Conservation (phyloP, 1,140 invertebrate species). For the Chrysomallon squamiferum region DNA sequence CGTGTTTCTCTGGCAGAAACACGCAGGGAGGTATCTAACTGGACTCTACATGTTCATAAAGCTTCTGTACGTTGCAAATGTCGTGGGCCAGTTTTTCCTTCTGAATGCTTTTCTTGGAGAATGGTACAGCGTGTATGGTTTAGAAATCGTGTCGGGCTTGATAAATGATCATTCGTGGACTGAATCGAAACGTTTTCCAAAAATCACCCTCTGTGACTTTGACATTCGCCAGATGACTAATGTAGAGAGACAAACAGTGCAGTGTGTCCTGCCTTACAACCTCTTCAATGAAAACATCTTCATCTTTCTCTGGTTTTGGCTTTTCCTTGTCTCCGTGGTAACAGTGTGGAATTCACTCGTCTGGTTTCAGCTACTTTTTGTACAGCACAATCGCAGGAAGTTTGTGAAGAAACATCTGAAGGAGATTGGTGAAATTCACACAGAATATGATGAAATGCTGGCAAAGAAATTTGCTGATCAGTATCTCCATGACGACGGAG, state of each 20-base stretch:
- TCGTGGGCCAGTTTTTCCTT: conserved; percentile 64
- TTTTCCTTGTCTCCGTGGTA: conserved; percentile 47
- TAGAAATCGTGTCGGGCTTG: too few species aligned
- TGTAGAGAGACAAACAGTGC: conserved; percentile 54
- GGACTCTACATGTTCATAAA: conserved; percentile 64
- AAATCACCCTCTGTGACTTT: conserved; percentile 67
- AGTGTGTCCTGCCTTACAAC: conserved; percentile 67
- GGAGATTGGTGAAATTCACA: neutral
- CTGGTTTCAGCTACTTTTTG: conserved; percentile 39
- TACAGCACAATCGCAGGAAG: conserved; percentile 31
- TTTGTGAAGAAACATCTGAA: conserved; percentile 57
- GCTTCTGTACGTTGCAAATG: conserved; percentile 63
- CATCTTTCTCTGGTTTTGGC: conserved; percentile 50
- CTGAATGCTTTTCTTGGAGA: conserved; percentile 59
- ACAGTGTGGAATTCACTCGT: conserved; percentile 55
- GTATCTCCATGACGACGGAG: neutral
- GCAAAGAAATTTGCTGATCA: neutral
- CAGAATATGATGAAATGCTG: neutral
- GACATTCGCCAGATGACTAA: conserved; percentile 61
- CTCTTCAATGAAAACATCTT: conserved; percentile 68
- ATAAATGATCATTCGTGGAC: too few species aligned
- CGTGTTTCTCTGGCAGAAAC: conserved; percentile 43
- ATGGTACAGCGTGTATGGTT: too few species aligned
- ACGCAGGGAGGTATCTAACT: conserved; percentile 61
- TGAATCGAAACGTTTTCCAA: too few species aligned